These are phyloP conservation scores for Lepidocolaptes lacrymiger DNA, from an alignment of 2,797 vertebrate species.

Conservation along the genomic window DNA sequence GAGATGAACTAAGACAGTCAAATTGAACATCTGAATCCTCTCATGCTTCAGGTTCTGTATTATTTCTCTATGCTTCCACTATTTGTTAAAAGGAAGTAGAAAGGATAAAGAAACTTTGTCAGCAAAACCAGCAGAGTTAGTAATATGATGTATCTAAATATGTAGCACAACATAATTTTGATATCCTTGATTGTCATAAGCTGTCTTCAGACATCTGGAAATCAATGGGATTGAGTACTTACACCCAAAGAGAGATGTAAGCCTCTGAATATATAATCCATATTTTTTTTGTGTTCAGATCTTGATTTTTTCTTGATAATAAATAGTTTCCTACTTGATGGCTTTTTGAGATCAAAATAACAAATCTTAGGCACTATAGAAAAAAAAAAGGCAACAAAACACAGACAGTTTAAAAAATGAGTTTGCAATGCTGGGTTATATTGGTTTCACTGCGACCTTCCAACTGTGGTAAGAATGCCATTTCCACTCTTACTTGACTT, in stretches of 20 bases:
- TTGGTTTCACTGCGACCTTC: neutral
- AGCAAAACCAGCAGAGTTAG: neutral
- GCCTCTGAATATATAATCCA: neutral
- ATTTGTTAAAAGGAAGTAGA: neutral
- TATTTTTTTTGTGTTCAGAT: neutral
- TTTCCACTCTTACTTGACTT: neutral
- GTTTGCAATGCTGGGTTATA: neutral
- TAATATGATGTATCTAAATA: neutral
- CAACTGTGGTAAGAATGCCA: neutral
- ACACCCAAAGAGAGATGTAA: neutral
- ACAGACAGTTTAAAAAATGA: neutral
- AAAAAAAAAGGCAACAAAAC: neutral
- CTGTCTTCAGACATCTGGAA: neutral
- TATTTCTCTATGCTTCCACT: neutral
- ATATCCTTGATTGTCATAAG: neutral
- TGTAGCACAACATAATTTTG: neutral
- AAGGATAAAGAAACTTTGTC: neutral
- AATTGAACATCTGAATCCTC: neutral
- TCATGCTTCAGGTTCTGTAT: neutral
- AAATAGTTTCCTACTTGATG: neutral
- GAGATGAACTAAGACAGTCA: neutral
- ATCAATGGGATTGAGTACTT: neutral
- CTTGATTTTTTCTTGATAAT: neutral
- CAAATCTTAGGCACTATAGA: neutral
- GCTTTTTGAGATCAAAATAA: neutral